These are phyloP conservation scores for Anorthoa munda DNA, from an alignment of 2,888 invertebrate species.

Conservation along the genomic window DNA sequence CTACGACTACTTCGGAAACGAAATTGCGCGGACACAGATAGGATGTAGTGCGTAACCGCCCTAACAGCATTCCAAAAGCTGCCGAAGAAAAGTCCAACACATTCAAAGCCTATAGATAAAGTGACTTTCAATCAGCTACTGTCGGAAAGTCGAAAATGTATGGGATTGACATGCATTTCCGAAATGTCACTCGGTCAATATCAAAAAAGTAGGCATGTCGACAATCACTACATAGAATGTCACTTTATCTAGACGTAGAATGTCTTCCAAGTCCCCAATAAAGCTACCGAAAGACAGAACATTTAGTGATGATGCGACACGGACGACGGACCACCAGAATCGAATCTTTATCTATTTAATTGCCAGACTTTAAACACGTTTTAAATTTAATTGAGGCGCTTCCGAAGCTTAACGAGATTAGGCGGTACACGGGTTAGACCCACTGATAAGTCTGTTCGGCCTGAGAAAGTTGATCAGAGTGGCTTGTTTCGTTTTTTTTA, in stretches of 20 bases:
- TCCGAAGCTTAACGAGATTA: slow-evolving; percentile 79
- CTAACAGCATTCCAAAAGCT: no score
- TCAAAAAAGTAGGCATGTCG: neutral
- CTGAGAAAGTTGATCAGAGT: slow-evolving; percentile 49
- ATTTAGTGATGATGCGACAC: slow-evolving; percentile 30
- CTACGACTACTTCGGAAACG: no score
- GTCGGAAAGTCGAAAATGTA: no score
- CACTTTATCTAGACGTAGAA: neutral
- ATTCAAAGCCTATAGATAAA: no score
- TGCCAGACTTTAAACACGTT: slow-evolving; percentile 85
- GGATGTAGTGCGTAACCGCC: no score
- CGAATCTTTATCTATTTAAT: slow-evolving; percentile 86
- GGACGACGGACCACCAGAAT: slow-evolving; percentile 88
- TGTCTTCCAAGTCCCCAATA: neutral
- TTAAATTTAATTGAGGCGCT: slow-evolving; percentile 86
- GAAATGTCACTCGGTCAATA: neutral
- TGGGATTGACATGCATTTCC: no score
- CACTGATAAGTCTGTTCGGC: slow-evolving; percentile 39
- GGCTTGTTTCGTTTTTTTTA: slow-evolving; percentile 7
- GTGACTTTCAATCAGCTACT: no score
- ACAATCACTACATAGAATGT: neutral
- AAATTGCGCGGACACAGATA: no score
- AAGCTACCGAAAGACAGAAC: neutral
- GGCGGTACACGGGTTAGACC: slow-evolving; percentile 67
- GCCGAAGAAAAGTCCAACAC: no score